These are phyloP conservation scores for Vanessa atalanta DNA, from an alignment of 1,140 invertebrate species.

Conservation along the genomic window DNA sequence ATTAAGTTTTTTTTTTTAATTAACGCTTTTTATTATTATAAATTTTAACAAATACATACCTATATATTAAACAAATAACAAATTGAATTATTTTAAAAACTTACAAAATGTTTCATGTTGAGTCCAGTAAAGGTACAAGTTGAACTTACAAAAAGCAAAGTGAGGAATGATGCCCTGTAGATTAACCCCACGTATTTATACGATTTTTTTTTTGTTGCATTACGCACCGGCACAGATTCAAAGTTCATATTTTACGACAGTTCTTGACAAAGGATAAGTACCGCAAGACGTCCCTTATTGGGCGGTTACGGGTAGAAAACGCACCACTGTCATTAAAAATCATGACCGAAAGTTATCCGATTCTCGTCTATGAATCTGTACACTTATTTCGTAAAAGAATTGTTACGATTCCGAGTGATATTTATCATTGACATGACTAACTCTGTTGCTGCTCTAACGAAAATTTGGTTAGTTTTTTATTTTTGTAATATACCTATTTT, in stretches of 20 bases:
- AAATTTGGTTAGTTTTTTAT: too few species aligned
- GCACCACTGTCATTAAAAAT: not conserved
- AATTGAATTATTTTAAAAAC: conserved; percentile 38
- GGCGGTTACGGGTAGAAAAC: conserved; percentile 19
- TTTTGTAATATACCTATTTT: too few species aligned
- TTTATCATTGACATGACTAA: too few species aligned
- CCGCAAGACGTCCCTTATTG: conserved; percentile 50
- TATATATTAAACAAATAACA: too few species aligned
- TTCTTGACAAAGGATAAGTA: conserved; percentile 57
- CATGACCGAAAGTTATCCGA: too few species aligned
- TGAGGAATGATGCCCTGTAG: conserved; percentile 64
- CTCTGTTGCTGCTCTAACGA: too few species aligned
- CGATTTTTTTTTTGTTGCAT: conserved; percentile 63
- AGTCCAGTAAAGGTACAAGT: conserved; percentile 43
- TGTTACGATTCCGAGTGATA: too few species aligned
- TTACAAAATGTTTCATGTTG: conserved; percentile 68
- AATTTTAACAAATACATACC: too few species aligned
- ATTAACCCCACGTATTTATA: conserved; percentile 75
- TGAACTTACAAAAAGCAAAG: conserved; percentile 49
- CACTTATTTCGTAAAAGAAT: too few species aligned
- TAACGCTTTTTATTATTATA: too few species aligned
- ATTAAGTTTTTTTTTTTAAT: too few species aligned
- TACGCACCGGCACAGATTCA: conserved; percentile 59
- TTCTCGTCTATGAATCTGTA: too few species aligned
- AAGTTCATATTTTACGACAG: conserved; percentile 68